Evolutionary conservation across 2,888 invertebrate species (phyloP), one percentile per base, ranked within the genome.

Genomic region (Eubasilissa splendida): DNA sequence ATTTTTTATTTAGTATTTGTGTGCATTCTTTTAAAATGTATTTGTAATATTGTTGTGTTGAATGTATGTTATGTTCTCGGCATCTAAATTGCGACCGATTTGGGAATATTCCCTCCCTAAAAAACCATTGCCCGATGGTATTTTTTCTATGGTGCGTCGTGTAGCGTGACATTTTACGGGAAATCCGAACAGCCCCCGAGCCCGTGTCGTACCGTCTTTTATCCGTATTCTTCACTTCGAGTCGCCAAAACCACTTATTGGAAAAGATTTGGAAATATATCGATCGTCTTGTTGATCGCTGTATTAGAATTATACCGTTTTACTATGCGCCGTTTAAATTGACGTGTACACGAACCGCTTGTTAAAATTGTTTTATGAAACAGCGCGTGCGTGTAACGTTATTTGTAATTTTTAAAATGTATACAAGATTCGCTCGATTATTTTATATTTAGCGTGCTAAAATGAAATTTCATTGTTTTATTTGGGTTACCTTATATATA

Each of bases 91-190:
- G 31, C 54, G 31, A 58, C 31, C 31, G 56, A 54, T 73, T 73
- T 12, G 56, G 71, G 56, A 73, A 73, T 42, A 12, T 56, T 14
- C 33, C 7, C 33, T 56, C 9, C 56, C 22, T 71, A 11, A 71
- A 54, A 56, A 22, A 22, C 71, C 14, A 31, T 70, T 70, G 22
- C 22, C 54, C 53, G 33, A 70, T 31, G 33, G 71, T 58, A 14
- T n/a, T 9, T 71, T 73, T 54, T 33, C 54, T 31, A n/a, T 10
- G 10, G 31, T 31, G 54, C 33, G 22, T 71, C 50, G 52, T 53
- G 60, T 31, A 71, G 42, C 77, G 71, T 78, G 60, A 78, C 71
- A 78, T 71, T 78, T 70, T 68, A 78, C 68, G 59, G 59, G 59
- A 71, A 78, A 78, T 22, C 71, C 68, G 50, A 77, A 68, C 68